Evolutionary conservation across 2,113 vertebrate genomes (phyloP).

Genomic region (Heptranchias perlo): DNA sequence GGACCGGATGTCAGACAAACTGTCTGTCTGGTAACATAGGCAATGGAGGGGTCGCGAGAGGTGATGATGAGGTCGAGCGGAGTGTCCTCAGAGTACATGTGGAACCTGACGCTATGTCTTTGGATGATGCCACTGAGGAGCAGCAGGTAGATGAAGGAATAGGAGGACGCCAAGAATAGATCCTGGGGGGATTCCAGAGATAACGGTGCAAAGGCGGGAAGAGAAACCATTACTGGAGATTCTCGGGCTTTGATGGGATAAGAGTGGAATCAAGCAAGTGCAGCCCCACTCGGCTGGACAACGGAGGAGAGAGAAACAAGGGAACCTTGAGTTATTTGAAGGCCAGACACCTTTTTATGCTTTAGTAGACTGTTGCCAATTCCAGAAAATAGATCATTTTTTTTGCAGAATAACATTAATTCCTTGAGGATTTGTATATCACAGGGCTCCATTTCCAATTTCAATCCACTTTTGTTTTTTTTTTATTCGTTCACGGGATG

Average conservation of each 20-base stretch:
- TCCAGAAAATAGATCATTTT: not conserved
- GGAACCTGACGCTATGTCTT: not conserved
- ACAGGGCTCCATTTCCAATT: too few relatives aligned
- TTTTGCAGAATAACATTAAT: not conserved
- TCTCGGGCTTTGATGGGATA: not conserved
- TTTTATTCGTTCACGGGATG: too few relatives aligned
- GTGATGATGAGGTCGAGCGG: not conserved
- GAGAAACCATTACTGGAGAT: not conserved
- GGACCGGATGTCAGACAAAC: not conserved
- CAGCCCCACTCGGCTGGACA: not conserved
- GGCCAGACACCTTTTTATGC: not conserved
- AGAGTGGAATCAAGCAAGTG: not conserved
- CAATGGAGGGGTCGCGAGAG: not conserved
- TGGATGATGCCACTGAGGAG: not conserved
- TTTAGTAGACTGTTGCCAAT: not conserved
- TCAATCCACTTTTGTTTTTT: not conserved
- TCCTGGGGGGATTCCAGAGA: not conserved
- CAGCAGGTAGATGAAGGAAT: not conserved
- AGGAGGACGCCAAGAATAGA: not conserved
- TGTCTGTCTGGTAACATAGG: not conserved
- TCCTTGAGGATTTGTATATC: too few relatives aligned
- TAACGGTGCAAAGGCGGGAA: not conserved
- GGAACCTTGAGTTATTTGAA: not conserved
- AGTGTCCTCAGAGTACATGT: not conserved
- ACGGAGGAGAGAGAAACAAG: not conserved